Evolutionary conservation across 2,888 invertebrate species (phyloP), one percentile per base, ranked within the genome.

Genomic region (Sceliomorpha sp.): DNA sequence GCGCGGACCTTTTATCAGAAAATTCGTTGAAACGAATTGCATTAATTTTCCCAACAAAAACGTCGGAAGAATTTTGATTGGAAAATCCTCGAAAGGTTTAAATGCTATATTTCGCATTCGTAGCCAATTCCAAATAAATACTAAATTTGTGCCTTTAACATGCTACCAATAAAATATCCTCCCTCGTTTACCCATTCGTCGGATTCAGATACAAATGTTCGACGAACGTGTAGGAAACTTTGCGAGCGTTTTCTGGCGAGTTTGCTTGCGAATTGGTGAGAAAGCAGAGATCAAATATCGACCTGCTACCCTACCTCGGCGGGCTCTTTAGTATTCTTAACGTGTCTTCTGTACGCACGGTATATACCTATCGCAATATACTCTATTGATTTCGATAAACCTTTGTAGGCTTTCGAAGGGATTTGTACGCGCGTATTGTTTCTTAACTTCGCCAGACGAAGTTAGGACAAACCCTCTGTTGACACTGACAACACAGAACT

Each of bases 331-430:
- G 59, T 70, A 70, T 70, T 70, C 70, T 24, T 55, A 59, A 37
- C 64, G 17, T 34, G 55, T 64, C 32, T 59, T 50, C 64, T 47
- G 32, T 34, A 60, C 47, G 55, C 37, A 26, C 32, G 44, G 40
- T 27, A 50, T 62, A 58, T 36, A 63, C 44, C 55, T 24, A 32
- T 53, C 40, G 64, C 70, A 70, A 70, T 70, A 70, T 51, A 60
- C 50, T 60, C 64, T 60, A 70, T 70, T 70, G 70, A 70, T 70
- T 70, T 64, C 70, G 70, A 72, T 68, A 68, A 72, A 68, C 63
- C 71, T 59, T 56, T 44, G 67, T 56, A 64, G 68, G 60, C 56
- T 64, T 68, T 63, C 31, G 17, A 14, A 51, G 64, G 59, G 67
- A 72, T 72, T 63, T 64, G 67, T 58, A 44, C 32, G 40, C 45